Evolutionary conservation across 1,140 invertebrate genomes (phyloP), one percentile per base, ranked within the genome.

Genomic region (Achroia grisella): DNA sequence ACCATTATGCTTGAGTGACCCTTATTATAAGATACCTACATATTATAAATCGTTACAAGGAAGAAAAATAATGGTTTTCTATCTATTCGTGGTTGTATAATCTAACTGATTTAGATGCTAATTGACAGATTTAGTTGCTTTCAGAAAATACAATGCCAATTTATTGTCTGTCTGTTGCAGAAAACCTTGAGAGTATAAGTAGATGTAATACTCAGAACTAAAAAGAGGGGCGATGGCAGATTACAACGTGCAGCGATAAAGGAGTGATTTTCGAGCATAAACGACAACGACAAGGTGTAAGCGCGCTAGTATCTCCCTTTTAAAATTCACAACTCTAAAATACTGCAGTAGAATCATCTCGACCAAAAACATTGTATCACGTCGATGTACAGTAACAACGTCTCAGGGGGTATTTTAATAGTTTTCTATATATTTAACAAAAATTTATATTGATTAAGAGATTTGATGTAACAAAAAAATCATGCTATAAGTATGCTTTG

Each of bases 191-290:
- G 14, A n/a, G 35, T 37, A 37, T 13, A 12, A 10, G 15, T 40
- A 48, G 44, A 48, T 48, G 44, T 52, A 52, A 51, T 54, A 56
- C 45, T 39, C 33, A 34, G 23, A 17, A 45, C 10, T 33, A 42
- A 34, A 37, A 36, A 29, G 42, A 12, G 43, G 36, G 15, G 42
- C 39, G 39, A 47, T 39, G 34, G 42, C 28, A 42, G 43, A 59
- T 59, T 54, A 59, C 41, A 15, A 41, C 15, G 44, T 44, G 28
- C 30, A 42, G 42, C 46, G 56, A 48, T 55, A 55, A 48, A 49
- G 44, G 55, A 17, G 49, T 48, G 43, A 56, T 56, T 51, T 39
- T 6, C 37, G 10, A 30, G 39, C 50, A 41, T 46, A 48, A 52
- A 46, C 36, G 48, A 52, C 39, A 44, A 48, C 42, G 48, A 53